These are phyloP conservation scores for Coenonympha glycerion DNA, from an alignment of 2,888 invertebrate species.

Conservation along the genomic window DNA sequence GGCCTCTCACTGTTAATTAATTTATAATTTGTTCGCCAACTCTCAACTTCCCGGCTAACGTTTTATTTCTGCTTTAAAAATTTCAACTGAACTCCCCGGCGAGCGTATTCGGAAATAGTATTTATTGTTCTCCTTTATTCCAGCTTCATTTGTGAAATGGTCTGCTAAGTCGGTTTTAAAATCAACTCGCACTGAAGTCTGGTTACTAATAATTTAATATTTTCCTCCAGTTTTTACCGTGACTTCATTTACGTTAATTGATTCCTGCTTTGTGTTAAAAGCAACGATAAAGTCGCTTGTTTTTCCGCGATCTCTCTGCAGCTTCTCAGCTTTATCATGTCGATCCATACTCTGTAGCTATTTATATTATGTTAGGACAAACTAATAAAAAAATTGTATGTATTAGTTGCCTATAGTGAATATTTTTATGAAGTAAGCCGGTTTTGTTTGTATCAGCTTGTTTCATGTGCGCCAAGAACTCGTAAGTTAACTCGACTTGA, in stretches of 20 bases:
- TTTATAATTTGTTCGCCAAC: conserved; percentile 61
- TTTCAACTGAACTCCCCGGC: conserved; percentile 29
- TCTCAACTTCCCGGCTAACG: conserved; percentile 42
- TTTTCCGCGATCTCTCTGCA: no score
- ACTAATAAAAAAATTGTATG: no score
- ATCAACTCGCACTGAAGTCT: conserved; percentile 1
- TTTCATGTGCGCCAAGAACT: no score
- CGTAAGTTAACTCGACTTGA: no score
- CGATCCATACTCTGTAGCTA: no score
- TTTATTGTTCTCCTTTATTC: conserved; percentile 25
- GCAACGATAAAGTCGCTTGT: no score
- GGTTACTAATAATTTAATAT: neutral
- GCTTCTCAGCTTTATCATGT: no score
- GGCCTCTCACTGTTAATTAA: conserved; percentile 62
- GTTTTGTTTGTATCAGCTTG: no score
- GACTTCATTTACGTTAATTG: neutral
- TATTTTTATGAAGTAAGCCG: no score
- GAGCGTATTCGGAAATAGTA: conserved; percentile 24
- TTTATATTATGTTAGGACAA: no score
- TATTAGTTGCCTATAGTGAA: no score
- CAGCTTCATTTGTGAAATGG: conserved; percentile 18
- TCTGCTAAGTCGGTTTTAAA: conserved; percentile 15
- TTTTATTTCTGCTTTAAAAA: conserved; percentile 36
- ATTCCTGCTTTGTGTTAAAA: no score
- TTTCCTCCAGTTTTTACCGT: neutral